Percentiles rank a stretch among this genome's conserved stretches.
Conservation (phyloP, 2,113 vertebrate genomes). For the Oreochromis tanganicae region DNA sequence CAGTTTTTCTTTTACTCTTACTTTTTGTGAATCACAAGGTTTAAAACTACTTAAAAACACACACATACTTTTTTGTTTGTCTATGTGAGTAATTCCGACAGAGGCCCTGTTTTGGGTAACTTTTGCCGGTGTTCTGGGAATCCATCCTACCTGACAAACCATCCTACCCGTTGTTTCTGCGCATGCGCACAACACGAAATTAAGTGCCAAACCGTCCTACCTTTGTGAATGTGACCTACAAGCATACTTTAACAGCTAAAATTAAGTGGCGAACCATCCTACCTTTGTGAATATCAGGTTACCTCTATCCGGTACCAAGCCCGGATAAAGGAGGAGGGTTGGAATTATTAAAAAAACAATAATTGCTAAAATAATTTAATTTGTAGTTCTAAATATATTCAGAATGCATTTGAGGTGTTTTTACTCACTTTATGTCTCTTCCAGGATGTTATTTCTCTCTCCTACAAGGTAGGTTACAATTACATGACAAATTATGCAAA, state of each 20-base stretch:
- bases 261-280: too few relatives aligned
- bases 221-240: too few relatives aligned
- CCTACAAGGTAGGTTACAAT: not conserved
- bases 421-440: not conserved
- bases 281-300: too few relatives aligned
- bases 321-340: not conserved
- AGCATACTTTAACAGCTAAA: too few relatives aligned
- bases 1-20: not conserved
- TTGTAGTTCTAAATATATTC: not conserved
- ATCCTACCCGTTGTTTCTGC: too few relatives aligned
- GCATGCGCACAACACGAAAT: too few relatives aligned
- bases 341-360: not conserved
- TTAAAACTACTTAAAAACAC: not conserved
- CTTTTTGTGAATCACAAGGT: not conserved
- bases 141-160: too few relatives aligned
- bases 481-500: not conserved
- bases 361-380: not conserved
- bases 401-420: not conserved
- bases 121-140: not conserved
- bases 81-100: not conserved
- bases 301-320: not conserved
- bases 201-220: too few relatives aligned
- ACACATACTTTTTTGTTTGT: not conserved
- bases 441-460: not conserved
- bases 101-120: not conserved